Base-by-base conservation (phyloP, 2,113 vertebrate species). In the Cinclus mexicanus region DNA sequence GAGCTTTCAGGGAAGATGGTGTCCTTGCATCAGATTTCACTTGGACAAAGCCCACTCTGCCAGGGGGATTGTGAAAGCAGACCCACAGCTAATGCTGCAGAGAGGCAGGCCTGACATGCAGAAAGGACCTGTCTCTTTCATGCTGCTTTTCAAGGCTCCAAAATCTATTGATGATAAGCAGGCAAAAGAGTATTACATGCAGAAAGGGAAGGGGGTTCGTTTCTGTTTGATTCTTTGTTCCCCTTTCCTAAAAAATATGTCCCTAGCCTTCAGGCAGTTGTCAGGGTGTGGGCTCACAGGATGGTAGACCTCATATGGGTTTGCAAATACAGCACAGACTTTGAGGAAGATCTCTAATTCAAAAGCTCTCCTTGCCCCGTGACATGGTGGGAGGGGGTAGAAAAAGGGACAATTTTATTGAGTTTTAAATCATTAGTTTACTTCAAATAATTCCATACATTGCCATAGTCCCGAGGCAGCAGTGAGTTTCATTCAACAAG, bases 251-350 rank as follows among this genome's bases (percentile, higher is more conserved):
- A 85, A 71, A 29, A 60, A 46, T 55, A 12, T 77, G 41, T 81
- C 23, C 14, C 3, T n/a, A 44, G 49, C 22, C 61, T 79, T 87
- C 53, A 90, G 84, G 41, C 33, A 44, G 12, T 39, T 41, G 17
- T 47, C 4, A 3, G 11, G 17, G 37, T 2, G 1, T 44, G 60
- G 47, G 37, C 35, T 74, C 1, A 0, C 2, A 0, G 46, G 57
- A 11, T 0, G 1, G 41, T 24, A 71, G 35, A 13, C 31, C 24
- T 75, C 41, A 42, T 28, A 37, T n/a, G 21, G 6, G 14, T 60
- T 39, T 23, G 41, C 24, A 77, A 65, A 84, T 69, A 37, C 6
- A 44, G 17, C 4, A 2, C 26, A 65, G 41, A 28, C 31, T 65
- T 70, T 67, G 47, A 52, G 24, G 53, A 33, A 75, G 16, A 28